Evolutionary conservation across 2,888 invertebrate genomes (phyloP), one percentile per base, ranked within the genome.

Genomic region (Acanthosepion esculentum): DNA sequence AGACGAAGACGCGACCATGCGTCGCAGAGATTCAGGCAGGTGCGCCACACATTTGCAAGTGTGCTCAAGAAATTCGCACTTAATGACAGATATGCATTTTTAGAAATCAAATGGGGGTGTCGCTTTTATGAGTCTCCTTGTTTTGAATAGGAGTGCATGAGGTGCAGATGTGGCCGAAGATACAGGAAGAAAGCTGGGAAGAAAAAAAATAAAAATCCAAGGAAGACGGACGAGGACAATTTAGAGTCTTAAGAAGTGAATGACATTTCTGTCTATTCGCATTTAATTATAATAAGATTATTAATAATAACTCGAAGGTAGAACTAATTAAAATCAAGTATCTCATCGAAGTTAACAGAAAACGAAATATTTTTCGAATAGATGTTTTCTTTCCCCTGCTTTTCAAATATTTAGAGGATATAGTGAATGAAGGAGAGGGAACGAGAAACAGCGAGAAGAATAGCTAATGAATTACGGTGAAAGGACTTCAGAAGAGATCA

Each of bases 41-140:
- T 78, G 78, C 78, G n/a, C 78, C 78, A 78, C 78, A 78, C 78
- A 78, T n/a, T 78, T 78, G 78, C n/a, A 78, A 78, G n/a, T 78
- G n/a, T 1, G 29, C 15, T n/a, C 78, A 78, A 78, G 29, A 29
- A 29, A 7, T 78, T 78, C 29, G 78, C 78, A 78, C 78, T n/a
- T n/a, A 78, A n/a, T 78, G 78, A n/a, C 78, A 78, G 78, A 78
- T n/a, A 78, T n/a, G 78, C 78, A 78, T 78, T 78, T 78, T 78
- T n/a, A 78, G 15, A n/a, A 78, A n/a, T 29, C 78, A 78, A 29
- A 78, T 78, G n/a, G 78, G 29, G 78, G 10, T 78, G n/a, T n/a
- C n/a, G 78, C n/a, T n/a, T 78, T 78, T 78, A 78, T 78, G n/a
- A 12, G 10, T 10, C n/a, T 78, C n/a, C 78, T n/a, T 29, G n/a